These are phyloP conservation scores for Vanessa cardui DNA, from an alignment of 2,888 invertebrate species.

Conservation along the genomic window DNA sequence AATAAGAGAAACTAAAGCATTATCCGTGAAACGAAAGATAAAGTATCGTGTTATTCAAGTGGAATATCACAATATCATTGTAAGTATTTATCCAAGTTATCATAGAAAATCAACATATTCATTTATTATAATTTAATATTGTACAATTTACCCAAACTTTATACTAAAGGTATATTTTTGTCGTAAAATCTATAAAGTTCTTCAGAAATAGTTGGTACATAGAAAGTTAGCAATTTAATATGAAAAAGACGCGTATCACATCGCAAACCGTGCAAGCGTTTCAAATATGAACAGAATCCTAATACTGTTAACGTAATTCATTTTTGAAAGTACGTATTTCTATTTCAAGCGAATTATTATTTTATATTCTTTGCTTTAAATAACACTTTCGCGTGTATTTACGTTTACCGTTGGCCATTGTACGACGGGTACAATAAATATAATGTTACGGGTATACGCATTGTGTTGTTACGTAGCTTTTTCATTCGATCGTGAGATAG, in stretches of 20 bases:
- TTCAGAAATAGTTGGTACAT: background rate
- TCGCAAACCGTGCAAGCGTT: background rate
- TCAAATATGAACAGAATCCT: background rate
- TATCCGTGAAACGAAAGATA: constrained; percentile 56
- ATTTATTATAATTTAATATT: background rate
- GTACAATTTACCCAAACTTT: too few relatives aligned
- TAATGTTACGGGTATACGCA: constrained; percentile 30
- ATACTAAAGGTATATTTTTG: too few relatives aligned
- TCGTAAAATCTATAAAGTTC: background rate
- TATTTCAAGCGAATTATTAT: background rate
- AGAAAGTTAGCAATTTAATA: constrained; percentile 1
- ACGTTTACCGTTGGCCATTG: constrained; percentile 15
- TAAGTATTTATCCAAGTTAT: background rate
- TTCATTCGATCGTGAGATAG: constrained; percentile 26
- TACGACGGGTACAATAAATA: constrained; percentile 19
- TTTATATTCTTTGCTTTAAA: background rate
- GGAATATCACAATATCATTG: constrained; percentile 6
- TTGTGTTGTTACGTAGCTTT: constrained; percentile 37
- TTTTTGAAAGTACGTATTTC: background rate
- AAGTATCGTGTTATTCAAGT: constrained; percentile 22
- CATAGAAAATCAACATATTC: background rate
- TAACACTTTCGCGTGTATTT: constrained; percentile 23
- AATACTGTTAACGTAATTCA: background rate
- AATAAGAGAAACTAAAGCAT: constrained; percentile 68
- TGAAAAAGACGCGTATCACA: background rate